Evolutionary conservation across 2,113 vertebrate genomes (phyloP).

Genomic region (Grallaria varia): DNA sequence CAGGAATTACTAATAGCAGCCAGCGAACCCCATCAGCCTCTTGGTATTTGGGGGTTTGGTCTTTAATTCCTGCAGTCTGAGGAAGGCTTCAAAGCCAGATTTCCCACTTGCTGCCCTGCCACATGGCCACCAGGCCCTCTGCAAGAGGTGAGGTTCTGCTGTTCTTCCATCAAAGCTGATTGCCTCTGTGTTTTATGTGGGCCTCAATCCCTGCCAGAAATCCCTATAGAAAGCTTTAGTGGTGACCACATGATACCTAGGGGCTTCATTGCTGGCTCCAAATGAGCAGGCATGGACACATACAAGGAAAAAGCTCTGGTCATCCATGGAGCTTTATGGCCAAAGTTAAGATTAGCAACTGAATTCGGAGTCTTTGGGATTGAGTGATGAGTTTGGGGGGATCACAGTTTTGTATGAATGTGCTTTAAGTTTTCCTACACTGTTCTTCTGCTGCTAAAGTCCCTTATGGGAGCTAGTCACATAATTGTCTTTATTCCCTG

Average conservation of each 20-base stretch:
- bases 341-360: background rate
- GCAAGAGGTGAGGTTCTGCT: background rate
- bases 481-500: background rate
- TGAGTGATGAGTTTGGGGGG: background rate
- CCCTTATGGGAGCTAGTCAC: background rate
- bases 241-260: background rate
- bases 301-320: background rate
- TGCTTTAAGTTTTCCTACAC: background rate
- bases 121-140: background rate
- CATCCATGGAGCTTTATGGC: background rate
- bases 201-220: background rate
- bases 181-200: background rate
- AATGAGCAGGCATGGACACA: background rate
- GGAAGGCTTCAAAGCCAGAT: background rate
- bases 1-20: background rate
- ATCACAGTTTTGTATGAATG: background rate
- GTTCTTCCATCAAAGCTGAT: background rate
- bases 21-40: accelerated
- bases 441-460: background rate
- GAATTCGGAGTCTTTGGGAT: background rate
- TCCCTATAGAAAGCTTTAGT: background rate
- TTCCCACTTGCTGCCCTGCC: background rate
- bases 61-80: background rate
- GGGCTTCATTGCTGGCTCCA: background rate
- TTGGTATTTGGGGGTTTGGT: background rate